Evolutionary conservation across 1,140 invertebrate genomes (phyloP).

Genomic region (Tigriopus japonicus): DNA sequence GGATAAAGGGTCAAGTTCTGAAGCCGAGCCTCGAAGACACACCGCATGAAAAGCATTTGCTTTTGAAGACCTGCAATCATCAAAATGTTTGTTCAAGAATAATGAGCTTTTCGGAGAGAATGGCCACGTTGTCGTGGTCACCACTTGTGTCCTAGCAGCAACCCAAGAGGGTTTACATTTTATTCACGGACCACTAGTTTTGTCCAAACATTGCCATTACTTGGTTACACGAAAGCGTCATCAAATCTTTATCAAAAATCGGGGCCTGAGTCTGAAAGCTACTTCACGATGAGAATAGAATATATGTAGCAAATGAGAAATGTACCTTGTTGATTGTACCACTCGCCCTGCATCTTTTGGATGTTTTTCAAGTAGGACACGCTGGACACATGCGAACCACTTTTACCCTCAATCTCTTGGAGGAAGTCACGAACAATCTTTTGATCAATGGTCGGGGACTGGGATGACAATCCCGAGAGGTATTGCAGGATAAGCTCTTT

Average conservation of each 20-base stretch:
- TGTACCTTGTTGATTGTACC: constrained; percentile 14
- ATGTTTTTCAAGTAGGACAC: background rate
- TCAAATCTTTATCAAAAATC: too few relatives aligned
- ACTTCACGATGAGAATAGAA: too few relatives aligned
- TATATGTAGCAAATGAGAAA: too few relatives aligned
- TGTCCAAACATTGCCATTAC: too few relatives aligned
- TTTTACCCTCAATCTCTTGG: background rate
- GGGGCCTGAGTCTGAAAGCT: too few relatives aligned
- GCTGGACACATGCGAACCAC: background rate
- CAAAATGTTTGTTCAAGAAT: too few relatives aligned
- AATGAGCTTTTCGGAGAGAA: too few relatives aligned
- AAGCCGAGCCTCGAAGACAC: constrained; percentile 5
- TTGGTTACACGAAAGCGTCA: too few relatives aligned
- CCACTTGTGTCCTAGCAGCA: too few relatives aligned
- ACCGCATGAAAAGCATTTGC: constrained; percentile 13
- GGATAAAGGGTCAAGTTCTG: constrained; percentile 9
- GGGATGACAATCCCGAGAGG: constrained; percentile 7
- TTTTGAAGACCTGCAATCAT: constrained; percentile 11
- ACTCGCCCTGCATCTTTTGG: constrained; percentile 14
- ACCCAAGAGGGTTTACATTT: too few relatives aligned
- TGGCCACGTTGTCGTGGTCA: too few relatives aligned
- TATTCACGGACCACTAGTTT: too few relatives aligned
- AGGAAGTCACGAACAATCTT: constrained; percentile 10
- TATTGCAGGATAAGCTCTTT: constrained; percentile 15
- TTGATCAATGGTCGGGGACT: background rate